A percentile compares a stretch with the other conserved stretches of the same genome.
Conservation (phyloP, 2,888 invertebrate species). For the Petrophora chlorosata region DNA sequence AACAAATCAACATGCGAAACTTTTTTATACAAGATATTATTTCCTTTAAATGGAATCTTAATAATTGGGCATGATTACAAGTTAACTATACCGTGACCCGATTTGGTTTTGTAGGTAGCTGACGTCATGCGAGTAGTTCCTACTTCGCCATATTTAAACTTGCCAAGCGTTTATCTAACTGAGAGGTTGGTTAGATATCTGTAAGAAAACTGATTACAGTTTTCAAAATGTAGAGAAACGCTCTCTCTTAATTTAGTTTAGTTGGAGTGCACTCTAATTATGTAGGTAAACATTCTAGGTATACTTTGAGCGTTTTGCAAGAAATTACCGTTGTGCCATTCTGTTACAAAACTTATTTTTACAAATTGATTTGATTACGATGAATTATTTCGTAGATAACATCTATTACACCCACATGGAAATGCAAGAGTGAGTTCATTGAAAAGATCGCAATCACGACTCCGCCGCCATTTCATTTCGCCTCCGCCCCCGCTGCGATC, state of each 20-base stretch:
- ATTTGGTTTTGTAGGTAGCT: conserved; percentile 30
- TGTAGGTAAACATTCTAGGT: neutral
- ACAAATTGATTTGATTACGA: conserved; percentile 28
- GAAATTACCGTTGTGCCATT: conserved; percentile 25
- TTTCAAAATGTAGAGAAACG: neutral
- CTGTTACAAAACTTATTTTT: conserved; percentile 22
- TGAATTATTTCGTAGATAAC: conserved; percentile 29
- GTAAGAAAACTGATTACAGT: neutral
- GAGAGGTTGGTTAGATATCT: conserved; percentile 3
- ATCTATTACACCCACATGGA: conserved; percentile 49
- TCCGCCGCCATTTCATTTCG: conserved; percentile 67
- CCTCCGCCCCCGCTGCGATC: conserved; percentile 74
- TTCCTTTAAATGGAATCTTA: conserved; percentile 33
- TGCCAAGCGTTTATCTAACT: conserved; percentile 3
- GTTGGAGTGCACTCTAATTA: conserved; percentile 3
- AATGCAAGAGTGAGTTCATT: conserved; percentile 62
- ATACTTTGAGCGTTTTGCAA: neutral
- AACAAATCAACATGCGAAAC: conserved; percentile 25
- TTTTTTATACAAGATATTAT: conserved; percentile 29
- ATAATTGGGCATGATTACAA: conserved; percentile 33
- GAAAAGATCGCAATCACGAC: conserved; percentile 66
- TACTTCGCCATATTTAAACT: conserved; percentile 28
- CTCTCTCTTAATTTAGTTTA: conserved; percentile 1
- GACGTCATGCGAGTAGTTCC: conserved; percentile 36
- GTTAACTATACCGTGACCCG: conserved; percentile 25